Evolutionary conservation across 2,888 invertebrate species (phyloP), one percentile per base, ranked within the genome.

Genomic region (Stenodera caucasica): DNA sequence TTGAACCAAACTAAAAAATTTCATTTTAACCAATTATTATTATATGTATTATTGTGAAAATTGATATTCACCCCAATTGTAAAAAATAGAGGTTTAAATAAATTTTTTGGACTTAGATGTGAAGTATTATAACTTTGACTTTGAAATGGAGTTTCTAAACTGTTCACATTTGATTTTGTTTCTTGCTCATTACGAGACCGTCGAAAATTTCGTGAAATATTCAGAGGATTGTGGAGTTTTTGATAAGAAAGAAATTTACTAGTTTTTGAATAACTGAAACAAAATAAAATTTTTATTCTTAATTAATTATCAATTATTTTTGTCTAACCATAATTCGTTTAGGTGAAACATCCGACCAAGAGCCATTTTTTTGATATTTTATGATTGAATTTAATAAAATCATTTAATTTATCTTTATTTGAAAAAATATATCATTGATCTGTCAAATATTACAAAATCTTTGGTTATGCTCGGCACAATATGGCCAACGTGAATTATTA

Each of bases 41-140:
- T 21, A 50, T 53, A 54, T 37, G 54, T 33, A 29, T 54, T 51
- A 32, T 55, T 30, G 49, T 50, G 49, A 14, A 56, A 53, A 21
- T 61, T 32, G 30, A 55, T 29, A 61, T 83, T 82, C 82, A 90
- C 90, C 76, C 84, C 83, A 55, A 89, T 72, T 53, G 89, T 86
- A 76, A 90, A 90, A 49, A 84, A 76, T 53, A 90, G 81, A 18
- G 88, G 88, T 78, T 84, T 89, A 73, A 84, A 81, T 54, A 90
- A 77, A 65, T 79, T 81, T 50, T 77, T 79, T 12, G 81, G 68
- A 55, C 80, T 73, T 59, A 85, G 71, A 53, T 83, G 82, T 15
- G 82, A 82, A 21, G 81, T 70, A 64, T 83, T 82, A 49, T 82
- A 71, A 55, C 79, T 76, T 58, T 82, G 68, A 67, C 81, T 76